Evolutionary conservation across 2,797 vertebrate species (phyloP).

Genomic region (Hoplostethus mediterraneus): DNA sequence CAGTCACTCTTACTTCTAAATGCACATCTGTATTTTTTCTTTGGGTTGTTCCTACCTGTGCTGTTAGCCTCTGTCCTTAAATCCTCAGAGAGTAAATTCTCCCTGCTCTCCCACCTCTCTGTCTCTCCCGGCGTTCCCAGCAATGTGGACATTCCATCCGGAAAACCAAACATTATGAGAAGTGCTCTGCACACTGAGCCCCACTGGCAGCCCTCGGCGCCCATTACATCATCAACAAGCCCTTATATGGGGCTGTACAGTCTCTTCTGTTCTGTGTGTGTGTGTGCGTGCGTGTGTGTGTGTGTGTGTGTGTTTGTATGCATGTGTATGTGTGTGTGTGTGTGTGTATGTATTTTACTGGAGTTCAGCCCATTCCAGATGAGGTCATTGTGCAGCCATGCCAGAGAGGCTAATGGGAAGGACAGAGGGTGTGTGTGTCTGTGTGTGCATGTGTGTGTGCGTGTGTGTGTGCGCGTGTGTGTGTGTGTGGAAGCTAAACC

Average conservation of each 20-base stretch:
- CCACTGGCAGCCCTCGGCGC: slow-evolving; percentile 85
- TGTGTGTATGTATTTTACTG: slow-evolving; percentile 66
- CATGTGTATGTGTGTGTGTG: slow-evolving; percentile 60
- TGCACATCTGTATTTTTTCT: slow-evolving; percentile 24
- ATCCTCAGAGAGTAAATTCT: slow-evolving; percentile 63
- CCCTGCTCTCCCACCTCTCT: slow-evolving; percentile 65
- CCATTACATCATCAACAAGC: slow-evolving; percentile 95
- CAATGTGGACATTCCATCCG: slow-evolving; percentile 92
- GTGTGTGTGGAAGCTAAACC: slow-evolving; percentile 26
- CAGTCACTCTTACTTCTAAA: slow-evolving; percentile 5
- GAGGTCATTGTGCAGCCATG: slow-evolving; percentile 81
- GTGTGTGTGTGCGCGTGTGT: slow-evolving; percentile 1
- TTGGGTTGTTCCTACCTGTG: slow-evolving; percentile 74
- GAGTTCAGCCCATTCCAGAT: slow-evolving; percentile 80
- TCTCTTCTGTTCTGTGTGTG: slow-evolving; percentile 59
- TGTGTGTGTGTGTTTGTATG: slow-evolving; percentile 23
- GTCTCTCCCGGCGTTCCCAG: slow-evolving; percentile 82
- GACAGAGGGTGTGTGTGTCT: slow-evolving; percentile 57
- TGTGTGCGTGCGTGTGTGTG: neutral
- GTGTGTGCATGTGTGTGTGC: no score
- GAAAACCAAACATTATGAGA: slow-evolving; percentile 96
- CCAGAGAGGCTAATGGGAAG: slow-evolving; percentile 84
- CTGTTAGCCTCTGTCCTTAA: slow-evolving; percentile 54
- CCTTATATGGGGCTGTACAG: slow-evolving; percentile 94
- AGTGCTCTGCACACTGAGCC: slow-evolving; percentile 87